These are phyloP conservation scores for Spodoptera exigua DNA, from an alignment of 2,888 invertebrate species.

Conservation along the genomic window DNA sequence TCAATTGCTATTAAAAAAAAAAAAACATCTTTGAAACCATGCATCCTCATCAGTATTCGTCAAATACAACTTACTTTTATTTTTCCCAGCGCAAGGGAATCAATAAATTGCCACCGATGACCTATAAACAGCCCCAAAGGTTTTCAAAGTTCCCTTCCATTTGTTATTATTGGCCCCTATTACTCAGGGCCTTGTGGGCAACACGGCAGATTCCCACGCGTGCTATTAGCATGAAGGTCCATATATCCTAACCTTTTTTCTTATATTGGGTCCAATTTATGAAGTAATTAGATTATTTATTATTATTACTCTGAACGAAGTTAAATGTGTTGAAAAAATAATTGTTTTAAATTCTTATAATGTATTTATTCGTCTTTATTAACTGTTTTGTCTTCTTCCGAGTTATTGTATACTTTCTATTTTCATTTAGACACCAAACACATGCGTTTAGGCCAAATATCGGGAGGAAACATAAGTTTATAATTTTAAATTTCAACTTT, in stretches of 20 bases:
- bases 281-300: conserved; percentile 35
- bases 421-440: too few species aligned
- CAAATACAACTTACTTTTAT: conserved; percentile 41
- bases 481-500: too few species aligned
- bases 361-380: too few species aligned
- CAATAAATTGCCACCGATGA: conserved; percentile 58
- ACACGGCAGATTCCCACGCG: conserved; percentile 63
- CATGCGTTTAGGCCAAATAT: too few species aligned
- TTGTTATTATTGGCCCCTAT: conserved; percentile 69
- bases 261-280: conserved; percentile 46
- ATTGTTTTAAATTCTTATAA: too few species aligned
- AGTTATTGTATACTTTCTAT: too few species aligned
- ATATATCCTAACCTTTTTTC: conserved; percentile 60
- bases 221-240: conserved; percentile 66
- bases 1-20: too few species aligned
- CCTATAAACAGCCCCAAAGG: conserved; percentile 62
- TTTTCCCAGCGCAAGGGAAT: conserved; percentile 56
- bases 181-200: conserved; percentile 62
- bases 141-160: conserved; percentile 59
- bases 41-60: conserved; percentile 52
- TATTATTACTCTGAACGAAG: background rate
- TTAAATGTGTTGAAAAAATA: too few species aligned
- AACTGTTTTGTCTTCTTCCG: too few species aligned
- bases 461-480: too few species aligned
- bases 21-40: background rate